Base-by-base conservation (phyloP, 2,888 invertebrate genomes). In the Ernsta delagoae region DNA sequence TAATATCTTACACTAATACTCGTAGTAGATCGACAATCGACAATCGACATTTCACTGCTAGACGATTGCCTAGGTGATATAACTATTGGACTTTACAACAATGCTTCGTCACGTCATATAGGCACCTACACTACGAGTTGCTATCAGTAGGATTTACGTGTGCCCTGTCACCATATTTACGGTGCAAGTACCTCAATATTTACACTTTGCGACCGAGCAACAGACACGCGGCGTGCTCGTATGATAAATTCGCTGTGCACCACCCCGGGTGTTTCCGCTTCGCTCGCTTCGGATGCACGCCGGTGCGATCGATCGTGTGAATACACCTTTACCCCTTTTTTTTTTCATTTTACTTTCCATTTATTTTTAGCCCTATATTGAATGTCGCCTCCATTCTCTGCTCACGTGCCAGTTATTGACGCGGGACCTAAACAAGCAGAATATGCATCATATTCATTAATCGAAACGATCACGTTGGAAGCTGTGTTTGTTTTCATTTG, bases 211-310 rank as follows among this genome's bases (percentile, higher is more conserved):
- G 81, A 78, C 81, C 81, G 79, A 80, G 80, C 72, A 75, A 76
- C 73, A 79, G 77, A 84, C 79, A 82, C 79, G 81, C 78, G 72
- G 79, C 78, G 81, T 86, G n/a, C 24, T 24, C 24, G 24, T 24
- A 86, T 87, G 89, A 88, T 91, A 88, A 86, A 90, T 87, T 86
- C 86, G 81, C 81, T 83, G 87, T 84, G 86, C 88, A 84, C 76
- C 76, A 85, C 89, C 86, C 86, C 83, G 85, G 83, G 86, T 79
- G 78, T 78, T 90, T 91, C 89, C 90, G 90, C 88, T 87, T 79
- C 86, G 82, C 84, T 89, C 87, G 86, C 82, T 84, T 83, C 83
- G 83, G 85, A 83, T 90, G 88, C 89, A 87, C 78, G 85, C 81
- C 77, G 77, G 77, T 75, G 79, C 88, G 87, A 89, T 89, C 86